These are phyloP conservation scores for Choristoneura rosaceana DNA, from an alignment of 2,888 invertebrate genomes.

Conservation along the genomic window DNA sequence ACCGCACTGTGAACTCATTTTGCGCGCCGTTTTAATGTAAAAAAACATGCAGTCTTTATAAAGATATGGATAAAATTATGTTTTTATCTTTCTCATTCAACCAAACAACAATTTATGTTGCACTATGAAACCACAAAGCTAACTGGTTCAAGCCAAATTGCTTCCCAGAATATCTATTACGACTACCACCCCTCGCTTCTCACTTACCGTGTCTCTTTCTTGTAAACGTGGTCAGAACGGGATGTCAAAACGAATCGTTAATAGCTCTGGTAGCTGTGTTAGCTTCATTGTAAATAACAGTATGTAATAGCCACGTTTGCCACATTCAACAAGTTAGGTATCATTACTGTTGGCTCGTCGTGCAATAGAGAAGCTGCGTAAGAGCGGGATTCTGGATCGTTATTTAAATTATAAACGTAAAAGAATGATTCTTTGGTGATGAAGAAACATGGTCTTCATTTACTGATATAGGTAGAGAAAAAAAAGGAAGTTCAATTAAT, in stretches of 20 bases:
- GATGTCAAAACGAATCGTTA: background rate
- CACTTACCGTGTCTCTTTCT: background rate
- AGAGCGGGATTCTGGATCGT: background rate
- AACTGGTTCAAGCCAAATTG: slow-evolving; percentile 28
- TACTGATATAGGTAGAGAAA: too few species aligned
- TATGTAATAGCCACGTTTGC: slow-evolving; percentile 4
- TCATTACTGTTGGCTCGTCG: background rate
- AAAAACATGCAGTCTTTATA: too few species aligned
- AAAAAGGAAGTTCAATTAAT: too few species aligned
- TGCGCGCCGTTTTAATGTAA: too few species aligned
- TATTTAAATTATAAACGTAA: too few species aligned
- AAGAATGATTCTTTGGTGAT: too few species aligned
- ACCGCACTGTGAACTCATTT: too few species aligned
- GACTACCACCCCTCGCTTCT: background rate
- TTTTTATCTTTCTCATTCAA: background rate
- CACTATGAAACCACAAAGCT: background rate
- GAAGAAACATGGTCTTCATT: too few species aligned
- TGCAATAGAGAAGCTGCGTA: background rate
- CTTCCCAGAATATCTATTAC: slow-evolving; percentile 1
- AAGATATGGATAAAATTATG: too few species aligned
- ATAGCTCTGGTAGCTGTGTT: background rate
- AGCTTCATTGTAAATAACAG: background rate
- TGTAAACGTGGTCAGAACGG: background rate
- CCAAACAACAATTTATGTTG: slow-evolving; percentile 6
- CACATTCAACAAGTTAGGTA: slow-evolving; percentile 29